A percentile compares a stretch with the other conserved stretches of the same genome.
phyloP scores from a whole-genome alignment of 2,888 invertebrate species.

The Magallana nippona region DNA sequence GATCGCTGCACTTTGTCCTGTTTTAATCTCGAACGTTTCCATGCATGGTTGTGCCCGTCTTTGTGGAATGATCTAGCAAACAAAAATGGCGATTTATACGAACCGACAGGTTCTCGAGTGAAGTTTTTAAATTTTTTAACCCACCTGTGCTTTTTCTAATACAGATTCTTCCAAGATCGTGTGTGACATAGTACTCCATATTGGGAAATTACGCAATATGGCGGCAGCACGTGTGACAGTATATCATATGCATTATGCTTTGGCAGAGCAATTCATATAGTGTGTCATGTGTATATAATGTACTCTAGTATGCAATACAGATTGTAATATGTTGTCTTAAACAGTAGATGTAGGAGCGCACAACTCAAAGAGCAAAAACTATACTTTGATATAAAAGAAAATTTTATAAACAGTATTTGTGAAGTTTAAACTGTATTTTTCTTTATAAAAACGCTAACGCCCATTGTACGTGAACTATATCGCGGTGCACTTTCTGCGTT shows the following conservation, averaged over 20 bases:
- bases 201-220: conserved; percentile 26
- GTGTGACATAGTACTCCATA: conserved; percentile 30
- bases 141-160: conserved; percentile 9
- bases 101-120: neutral
- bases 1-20: too few relatives aligned
- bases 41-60: neutral
- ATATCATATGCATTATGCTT: neutral
- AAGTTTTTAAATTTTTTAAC: neutral
- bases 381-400: too few relatives aligned
- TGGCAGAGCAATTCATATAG: conserved; percentile 5
- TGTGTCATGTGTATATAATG: neutral
- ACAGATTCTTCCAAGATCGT: conserved; percentile 17
- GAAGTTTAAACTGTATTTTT: too few relatives aligned
- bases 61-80: conserved; percentile 21
- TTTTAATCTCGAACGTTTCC: neutral
- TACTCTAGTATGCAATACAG: conserved; percentile 28
- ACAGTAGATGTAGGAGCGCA: neutral
- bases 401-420: neutral
- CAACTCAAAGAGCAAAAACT: neutral
- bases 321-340: neutral
- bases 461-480: too few relatives aligned
- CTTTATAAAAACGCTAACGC: too few relatives aligned
- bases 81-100: neutral
- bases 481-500: too few relatives aligned
- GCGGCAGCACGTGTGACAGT: conserved; percentile 10